phyloP scores from a whole-genome alignment of 1,140 invertebrate genomes.

The Trypoxylus dichotomus region DNA sequence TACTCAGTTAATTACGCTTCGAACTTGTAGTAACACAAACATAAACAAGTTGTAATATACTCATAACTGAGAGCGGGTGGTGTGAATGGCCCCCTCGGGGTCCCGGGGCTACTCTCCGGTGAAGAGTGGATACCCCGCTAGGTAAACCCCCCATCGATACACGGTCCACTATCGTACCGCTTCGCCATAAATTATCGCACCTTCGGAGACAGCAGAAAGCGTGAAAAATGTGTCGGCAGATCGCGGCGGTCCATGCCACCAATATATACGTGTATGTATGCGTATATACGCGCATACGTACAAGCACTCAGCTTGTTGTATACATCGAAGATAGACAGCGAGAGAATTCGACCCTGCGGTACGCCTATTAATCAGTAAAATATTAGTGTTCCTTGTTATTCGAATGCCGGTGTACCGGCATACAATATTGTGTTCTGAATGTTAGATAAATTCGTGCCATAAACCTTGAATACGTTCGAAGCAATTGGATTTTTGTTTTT shows the following conservation, averaged over 20 bases:
- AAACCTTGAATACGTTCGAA: not conserved
- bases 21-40: constrained; percentile 4
- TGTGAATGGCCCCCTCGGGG: constrained; percentile 32
- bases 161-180: constrained; percentile 40
- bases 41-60: constrained; percentile 31
- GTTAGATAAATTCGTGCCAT: constrained; percentile 11
- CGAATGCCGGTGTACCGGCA: not conserved
- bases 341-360: constrained; percentile 15
- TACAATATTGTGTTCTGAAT: not conserved
- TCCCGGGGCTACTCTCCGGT: constrained; percentile 37
- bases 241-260: constrained; percentile 27
- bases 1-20: constrained; percentile 1
- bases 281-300: not conserved
- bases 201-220: constrained; percentile 41
- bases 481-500: constrained; percentile 15
- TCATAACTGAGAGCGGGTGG: constrained; percentile 28
- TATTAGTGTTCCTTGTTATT: constrained; percentile 11
- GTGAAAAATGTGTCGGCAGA: constrained; percentile 44
- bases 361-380: constrained; percentile 22
- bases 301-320: not conserved
- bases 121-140: constrained; percentile 25
- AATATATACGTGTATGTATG: not conserved
- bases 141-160: constrained; percentile 31
- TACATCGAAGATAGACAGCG: not conserved
- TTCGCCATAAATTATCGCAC: constrained; percentile 41